phyloP scores from a whole-genome alignment of 1,140 invertebrate genomes.

The Drosophila ercepeae region DNA sequence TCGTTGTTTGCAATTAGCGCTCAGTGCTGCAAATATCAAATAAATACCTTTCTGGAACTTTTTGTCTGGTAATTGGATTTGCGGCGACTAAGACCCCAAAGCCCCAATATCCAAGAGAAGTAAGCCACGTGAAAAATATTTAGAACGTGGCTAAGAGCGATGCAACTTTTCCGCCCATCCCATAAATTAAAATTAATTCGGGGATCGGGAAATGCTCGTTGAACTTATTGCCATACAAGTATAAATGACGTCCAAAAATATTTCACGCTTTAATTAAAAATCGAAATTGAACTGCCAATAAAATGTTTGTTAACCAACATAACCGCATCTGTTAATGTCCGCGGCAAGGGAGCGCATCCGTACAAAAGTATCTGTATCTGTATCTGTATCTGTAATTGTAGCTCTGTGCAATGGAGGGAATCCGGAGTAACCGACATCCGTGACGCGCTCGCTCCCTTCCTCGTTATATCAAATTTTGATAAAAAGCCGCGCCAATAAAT shows the following conservation, averaged over 20 bases:
- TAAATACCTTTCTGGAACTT: constrained; percentile 43
- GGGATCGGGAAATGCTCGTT: constrained; percentile 17
- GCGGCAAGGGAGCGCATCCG: constrained; percentile 48
- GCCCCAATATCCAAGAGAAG: not conserved
- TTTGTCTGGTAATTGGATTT: constrained; percentile 61
- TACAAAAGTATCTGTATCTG: not conserved
- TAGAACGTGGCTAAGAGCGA: not conserved
- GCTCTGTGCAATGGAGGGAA: constrained; percentile 65
- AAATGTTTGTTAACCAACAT: constrained; percentile 80
- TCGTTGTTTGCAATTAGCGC: constrained; percentile 36
- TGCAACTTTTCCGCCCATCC: not conserved
- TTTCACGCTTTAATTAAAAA: constrained; percentile 78
- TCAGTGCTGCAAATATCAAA: constrained; percentile 49
- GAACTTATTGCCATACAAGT: constrained; percentile 20
- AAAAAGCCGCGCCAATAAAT: constrained; percentile 77
- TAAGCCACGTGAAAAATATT: constrained; percentile 2
- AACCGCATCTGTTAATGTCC: constrained; percentile 76
- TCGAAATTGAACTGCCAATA: constrained; percentile 76
- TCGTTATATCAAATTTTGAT: constrained; percentile 75
- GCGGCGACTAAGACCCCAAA: constrained; percentile 2
- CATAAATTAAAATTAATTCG: constrained; percentile 21
- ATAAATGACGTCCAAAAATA: constrained; percentile 58
- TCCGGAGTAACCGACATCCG: constrained; percentile 16
- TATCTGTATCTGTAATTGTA: constrained; percentile 4
- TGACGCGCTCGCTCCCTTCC: constrained; percentile 18